Conservation (phyloP, 2,113 vertebrate species). For the Hipposideros armiger region DNA sequence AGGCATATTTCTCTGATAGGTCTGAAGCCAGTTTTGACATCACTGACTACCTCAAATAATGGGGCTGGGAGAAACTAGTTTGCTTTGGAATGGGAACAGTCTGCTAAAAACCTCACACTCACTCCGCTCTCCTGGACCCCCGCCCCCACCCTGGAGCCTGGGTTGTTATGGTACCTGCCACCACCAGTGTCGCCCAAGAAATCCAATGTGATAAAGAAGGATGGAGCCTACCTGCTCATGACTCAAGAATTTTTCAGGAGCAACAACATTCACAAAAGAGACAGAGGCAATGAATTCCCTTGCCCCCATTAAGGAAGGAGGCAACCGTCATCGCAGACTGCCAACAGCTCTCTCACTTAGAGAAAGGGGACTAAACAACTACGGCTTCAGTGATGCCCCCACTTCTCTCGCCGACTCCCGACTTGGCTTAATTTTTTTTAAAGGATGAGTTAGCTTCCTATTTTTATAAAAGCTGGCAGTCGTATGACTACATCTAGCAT, state of each 20-base stretch:
- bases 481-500: not conserved
- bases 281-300: not conserved
- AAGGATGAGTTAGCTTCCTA: not conserved
- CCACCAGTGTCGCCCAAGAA: not conserved
- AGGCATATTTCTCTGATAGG: not conserved
- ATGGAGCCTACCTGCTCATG: not conserved
- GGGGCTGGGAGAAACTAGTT: not conserved
- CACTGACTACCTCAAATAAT: not conserved
- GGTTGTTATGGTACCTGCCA: not conserved
- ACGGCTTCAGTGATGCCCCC: too few relatives aligned
- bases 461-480: conserved; percentile 4
- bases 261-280: not conserved
- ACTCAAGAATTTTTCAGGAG: not conserved
- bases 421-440: not conserved
- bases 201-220: not conserved
- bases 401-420: not conserved
- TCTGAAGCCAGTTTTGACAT: not conserved
- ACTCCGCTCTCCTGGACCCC: not conserved
- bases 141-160: not conserved
- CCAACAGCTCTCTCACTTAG: not conserved
- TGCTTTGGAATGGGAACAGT: not conserved
- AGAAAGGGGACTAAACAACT: not conserved
- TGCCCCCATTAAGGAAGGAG: not conserved
- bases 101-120: not conserved
- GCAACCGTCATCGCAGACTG: too few relatives aligned